These are phyloP conservation scores for Luperina nickerlii DNA, from an alignment of 2,888 invertebrate species.

Conservation along the genomic window DNA sequence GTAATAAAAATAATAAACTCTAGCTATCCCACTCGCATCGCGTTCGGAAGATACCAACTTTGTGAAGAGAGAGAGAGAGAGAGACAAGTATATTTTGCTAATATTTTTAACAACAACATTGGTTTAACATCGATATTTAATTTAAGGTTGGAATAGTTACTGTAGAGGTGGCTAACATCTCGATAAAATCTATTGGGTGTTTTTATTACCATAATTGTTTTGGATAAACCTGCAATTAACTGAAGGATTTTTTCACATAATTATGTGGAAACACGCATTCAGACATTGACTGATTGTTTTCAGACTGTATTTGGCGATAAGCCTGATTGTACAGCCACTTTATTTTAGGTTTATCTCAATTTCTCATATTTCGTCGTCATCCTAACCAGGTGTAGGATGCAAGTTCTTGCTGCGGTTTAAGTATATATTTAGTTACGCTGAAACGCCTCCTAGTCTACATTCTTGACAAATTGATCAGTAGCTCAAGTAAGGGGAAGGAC, in stretches of 20 bases:
- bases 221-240: background rate
- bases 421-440: background rate
- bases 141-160: conserved; percentile 39
- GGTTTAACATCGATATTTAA: conserved; percentile 61
- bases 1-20: conserved; percentile 43
- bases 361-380: background rate
- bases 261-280: background rate
- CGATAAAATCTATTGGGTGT: conserved; percentile 26
- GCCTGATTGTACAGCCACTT: background rate
- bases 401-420: background rate
- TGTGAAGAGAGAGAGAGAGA: conserved; percentile 51
- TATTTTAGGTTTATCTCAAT: background rate
- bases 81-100: conserved; percentile 65
- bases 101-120: conserved; percentile 62
- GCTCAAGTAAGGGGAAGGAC: background rate
- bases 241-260: background rate
- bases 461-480: background rate
- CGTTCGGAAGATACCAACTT: conserved; percentile 58
- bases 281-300: background rate
- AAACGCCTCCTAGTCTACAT: background rate
- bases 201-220: background rate
- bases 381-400: background rate
- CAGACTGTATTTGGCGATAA: background rate
- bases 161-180: conserved; percentile 42
- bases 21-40: conserved; percentile 38